Evolutionary conservation across 2,113 vertebrate species (phyloP), one percentile per base, ranked within the genome.

Genomic region (Nestor notabilis): DNA sequence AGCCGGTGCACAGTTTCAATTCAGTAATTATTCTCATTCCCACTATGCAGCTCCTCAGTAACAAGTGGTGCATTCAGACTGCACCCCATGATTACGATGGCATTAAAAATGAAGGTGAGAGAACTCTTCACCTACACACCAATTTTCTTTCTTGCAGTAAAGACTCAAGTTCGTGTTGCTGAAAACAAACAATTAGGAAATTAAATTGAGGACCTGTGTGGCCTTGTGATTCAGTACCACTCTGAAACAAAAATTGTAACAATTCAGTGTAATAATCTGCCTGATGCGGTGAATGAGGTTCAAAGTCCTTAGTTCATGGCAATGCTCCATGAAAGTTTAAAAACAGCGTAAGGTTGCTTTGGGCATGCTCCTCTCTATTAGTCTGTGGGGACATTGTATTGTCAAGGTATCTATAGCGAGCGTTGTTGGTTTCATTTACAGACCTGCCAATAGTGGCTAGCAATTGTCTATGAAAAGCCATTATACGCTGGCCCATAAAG

Each of bases 111-210:
- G 70, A 74, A 95, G 90, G 82, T 5, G 53, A 93, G 90, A 96
- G 75, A 92, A 75, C 66, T 93, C 65, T 92, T 98, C 93, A 95
- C 89, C 85, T 90, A 29, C 75, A 50, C n/a, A 28, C 55, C 80
- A 66, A 74, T 96, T 93, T 70, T 77, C 41, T 46, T 96, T 52
- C 93, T 80, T 90, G 24, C 50, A 64, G 28, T 52, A 65, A 77
- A 91, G 47, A 64, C 55, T 35, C 39, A 58, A 65, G 83, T 76
- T 91, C 7, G 2, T 5, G 5, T 44, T 53, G 74, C 94, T 95
- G 95, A 97, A 97, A 97, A 95, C 78, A 97, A 98, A 97, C 95
- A 97, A 97, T 97, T 97, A 94, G 75, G 63, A 97, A 97, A 94
- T 75, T 61, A 65, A 96, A 93, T 84, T 93, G 97, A 90, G 93